Base-by-base conservation (phyloP, 2,888 invertebrate species). In the Aphodius granarius region DNA sequence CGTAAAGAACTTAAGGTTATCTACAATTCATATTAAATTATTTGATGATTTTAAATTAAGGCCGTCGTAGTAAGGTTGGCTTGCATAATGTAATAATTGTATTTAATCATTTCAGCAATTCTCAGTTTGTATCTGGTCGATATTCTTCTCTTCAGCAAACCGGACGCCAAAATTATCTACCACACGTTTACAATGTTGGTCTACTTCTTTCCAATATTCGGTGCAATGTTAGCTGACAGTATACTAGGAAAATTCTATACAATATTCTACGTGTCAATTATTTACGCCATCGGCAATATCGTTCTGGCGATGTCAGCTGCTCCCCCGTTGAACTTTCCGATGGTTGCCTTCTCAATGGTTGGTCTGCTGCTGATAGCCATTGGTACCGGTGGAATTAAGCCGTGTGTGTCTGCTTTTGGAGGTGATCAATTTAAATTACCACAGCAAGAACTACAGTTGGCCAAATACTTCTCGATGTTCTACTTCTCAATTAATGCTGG, bases 311-410 rank as follows among this genome's bases (percentile, higher is more conserved):
- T 92, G 2, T 91, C 93, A 0, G 91, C 94, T 0, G 89, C 93
- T 79, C 91, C 92, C 0, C 88, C 90, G 0, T 81, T 92, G 3
- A 84, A 87, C n/a, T 85, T 94, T 75, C 93, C 94, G 0, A 85
- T 88, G 75, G 80, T 79, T 20, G 83, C 80, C 22, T 83, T 87
- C 65, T 83, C 86, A 5, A 89, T 94, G 21, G 2, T 93, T 19
- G 94, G 94, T 0, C 87, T 95, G 16, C 80, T 93, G 0, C 86
- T 94, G 21, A 95, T 98, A 81, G 97, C 97, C 0, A 82, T 97
- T 15, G 97, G 97, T 0, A 97, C 97, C 0, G 98, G 98, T 0
- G 97, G 97, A 0, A 98, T 98, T 81, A 98, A 98, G 84, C 97
- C 98, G 0, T 98, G 97, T 83, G 97, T 98, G 0, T 91, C 96